A percentile compares a stretch with the other conserved stretches of the same genome.
phyloP scores from a whole-genome alignment of 2,888 invertebrate species.

The Eutolmus rufibarbis region DNA sequence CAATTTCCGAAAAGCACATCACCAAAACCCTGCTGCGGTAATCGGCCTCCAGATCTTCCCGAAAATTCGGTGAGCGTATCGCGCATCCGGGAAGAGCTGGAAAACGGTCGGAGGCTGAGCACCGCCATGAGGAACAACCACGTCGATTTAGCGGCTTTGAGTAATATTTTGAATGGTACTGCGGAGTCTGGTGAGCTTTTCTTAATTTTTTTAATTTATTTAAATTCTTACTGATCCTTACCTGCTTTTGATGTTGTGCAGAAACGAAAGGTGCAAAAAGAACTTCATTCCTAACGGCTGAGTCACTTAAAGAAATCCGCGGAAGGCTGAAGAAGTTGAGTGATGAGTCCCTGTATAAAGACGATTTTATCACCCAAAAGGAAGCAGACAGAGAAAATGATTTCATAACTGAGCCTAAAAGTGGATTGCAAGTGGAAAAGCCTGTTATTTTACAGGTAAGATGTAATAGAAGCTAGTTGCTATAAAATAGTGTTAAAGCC shows the following conservation, averaged over 20 bases:
- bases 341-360: conserved; percentile 63
- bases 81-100: conserved; percentile 66
- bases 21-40: conserved; percentile 46
- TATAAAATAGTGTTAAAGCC: no score
- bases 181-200: conserved; percentile 39
- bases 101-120: conserved; percentile 65
- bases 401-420: conserved; percentile 36
- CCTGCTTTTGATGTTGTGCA: background rate
- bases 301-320: conserved; percentile 68
- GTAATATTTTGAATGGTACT: conserved; percentile 63
- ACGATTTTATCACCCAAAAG: conserved; percentile 55
- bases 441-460: conserved; percentile 36
- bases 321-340: conserved; percentile 67
- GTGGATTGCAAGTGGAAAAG: conserved; percentile 14
- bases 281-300: conserved; percentile 67
- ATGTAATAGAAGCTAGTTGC: background rate
- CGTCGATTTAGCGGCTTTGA: conserved; percentile 65
- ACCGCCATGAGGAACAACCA: conserved; percentile 66
- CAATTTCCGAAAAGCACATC: conserved; percentile 69
- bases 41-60: conserved; percentile 60
- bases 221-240: background rate
- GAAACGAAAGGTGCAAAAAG: conserved; percentile 40
- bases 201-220: background rate
- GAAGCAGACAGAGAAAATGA: conserved; percentile 34
- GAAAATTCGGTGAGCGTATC: conserved; percentile 66